phyloP scores from a whole-genome alignment of 2,888 invertebrate species.

The Myopa tessellatipennis region DNA sequence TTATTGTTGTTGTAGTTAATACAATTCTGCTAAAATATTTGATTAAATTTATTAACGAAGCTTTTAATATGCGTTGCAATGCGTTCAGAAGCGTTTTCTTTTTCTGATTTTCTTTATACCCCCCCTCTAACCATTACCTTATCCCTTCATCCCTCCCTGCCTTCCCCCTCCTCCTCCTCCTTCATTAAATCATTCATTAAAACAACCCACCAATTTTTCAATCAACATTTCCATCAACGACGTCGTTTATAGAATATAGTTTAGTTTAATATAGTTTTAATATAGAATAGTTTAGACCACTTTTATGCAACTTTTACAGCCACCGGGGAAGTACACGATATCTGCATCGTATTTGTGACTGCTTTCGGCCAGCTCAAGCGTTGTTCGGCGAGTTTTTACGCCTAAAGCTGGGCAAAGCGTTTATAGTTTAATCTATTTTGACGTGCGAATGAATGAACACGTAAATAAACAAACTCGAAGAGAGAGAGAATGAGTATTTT shows the following conservation, averaged over 20 bases:
- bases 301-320: background rate
- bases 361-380: background rate
- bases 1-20: no score
- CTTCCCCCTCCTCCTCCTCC: no score
- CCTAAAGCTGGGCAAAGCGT: slow-evolving; percentile 27
- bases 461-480: background rate
- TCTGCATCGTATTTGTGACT: background rate
- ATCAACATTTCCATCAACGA: background rate
- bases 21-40: no score
- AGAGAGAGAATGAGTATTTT: no score
- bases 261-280: no score
- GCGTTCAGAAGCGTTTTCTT: background rate
- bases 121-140: no score
- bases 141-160: background rate
- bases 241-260: no score
- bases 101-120: background rate
- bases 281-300: background rate
- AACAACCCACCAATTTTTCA: background rate
- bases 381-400: slow-evolving; percentile 7
- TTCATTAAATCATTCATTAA: no score
- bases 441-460: slow-evolving; percentile 30
- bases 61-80: background rate
- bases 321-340: background rate
- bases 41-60: no score
- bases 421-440: slow-evolving; percentile 28